These are phyloP conservation scores for Phrynosoma blainvillii DNA, from an alignment of 2,113 vertebrate species.

Conservation along the genomic window DNA sequence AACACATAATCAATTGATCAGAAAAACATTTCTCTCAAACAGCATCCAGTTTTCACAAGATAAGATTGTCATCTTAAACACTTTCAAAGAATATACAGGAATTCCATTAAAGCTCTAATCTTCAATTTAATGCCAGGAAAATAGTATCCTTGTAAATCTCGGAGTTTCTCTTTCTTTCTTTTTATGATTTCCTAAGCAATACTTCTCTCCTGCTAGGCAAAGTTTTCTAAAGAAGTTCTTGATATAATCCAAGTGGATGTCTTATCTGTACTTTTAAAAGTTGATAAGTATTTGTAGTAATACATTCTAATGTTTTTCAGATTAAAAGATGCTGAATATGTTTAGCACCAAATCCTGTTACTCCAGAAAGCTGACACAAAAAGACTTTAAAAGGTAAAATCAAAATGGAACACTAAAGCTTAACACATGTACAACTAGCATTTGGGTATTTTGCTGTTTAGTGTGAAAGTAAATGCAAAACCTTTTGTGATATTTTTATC, in stretches of 20 bases:
- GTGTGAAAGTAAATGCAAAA: background rate
- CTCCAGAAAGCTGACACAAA: background rate
- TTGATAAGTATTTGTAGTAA: background rate
- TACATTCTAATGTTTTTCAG: background rate
- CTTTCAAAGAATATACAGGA: background rate
- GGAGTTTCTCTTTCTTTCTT: no score
- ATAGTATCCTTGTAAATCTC: background rate
- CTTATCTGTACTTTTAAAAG: background rate
- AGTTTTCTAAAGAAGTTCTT: background rate
- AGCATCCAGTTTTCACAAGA: background rate
- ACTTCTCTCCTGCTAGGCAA: background rate
- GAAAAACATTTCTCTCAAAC: background rate
- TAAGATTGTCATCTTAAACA: background rate
- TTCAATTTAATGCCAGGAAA: background rate
- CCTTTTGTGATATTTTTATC: background rate
- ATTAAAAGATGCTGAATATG: background rate
- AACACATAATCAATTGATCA: background rate
- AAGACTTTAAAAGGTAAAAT: background rate
- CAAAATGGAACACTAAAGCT: background rate
- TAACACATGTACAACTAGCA: background rate
- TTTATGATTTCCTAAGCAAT: background rate
- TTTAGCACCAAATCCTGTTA: background rate
- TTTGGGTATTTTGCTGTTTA: background rate
- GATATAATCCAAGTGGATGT: background rate
- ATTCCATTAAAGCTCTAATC: background rate